phyloP scores from a whole-genome alignment of 2,797 vertebrate species.

The Lepilemur ruficaudatus region DNA sequence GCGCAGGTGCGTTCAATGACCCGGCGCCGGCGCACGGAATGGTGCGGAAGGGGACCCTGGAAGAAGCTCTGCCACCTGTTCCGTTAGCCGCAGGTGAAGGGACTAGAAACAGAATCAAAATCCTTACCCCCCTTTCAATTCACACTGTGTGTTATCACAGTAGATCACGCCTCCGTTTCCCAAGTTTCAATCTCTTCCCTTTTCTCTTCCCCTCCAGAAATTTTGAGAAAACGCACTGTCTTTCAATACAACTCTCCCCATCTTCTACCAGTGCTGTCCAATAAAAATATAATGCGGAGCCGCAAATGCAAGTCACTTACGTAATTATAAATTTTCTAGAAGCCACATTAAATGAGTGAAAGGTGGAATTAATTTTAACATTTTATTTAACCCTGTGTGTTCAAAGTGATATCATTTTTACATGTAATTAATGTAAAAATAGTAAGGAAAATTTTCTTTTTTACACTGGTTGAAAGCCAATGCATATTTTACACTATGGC shows the following conservation, averaged over 20 bases:
- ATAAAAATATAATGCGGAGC: not conserved
- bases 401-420: not conserved
- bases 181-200: not conserved
- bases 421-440: not conserved
- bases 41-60: not conserved
- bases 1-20: slow-evolving; percentile 45
- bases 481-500: not conserved
- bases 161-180: not conserved
- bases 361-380: not conserved
- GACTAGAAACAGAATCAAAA: not conserved
- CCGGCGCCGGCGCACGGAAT: not conserved
- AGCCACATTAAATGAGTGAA: not conserved
- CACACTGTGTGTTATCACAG: not conserved
- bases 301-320: not conserved
- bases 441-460: not conserved
- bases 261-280: not conserved
- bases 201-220: not conserved
- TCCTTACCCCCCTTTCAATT: too few relatives aligned
- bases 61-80: not conserved
- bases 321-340: not conserved
- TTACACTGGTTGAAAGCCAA: not conserved
- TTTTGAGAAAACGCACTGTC: not conserved
- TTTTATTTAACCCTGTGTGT: not conserved
- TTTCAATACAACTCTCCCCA: not conserved
- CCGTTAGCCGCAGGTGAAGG: not conserved